phyloP scores from a whole-genome alignment of 2,113 vertebrate species.

The Tonatia bakeri region DNA sequence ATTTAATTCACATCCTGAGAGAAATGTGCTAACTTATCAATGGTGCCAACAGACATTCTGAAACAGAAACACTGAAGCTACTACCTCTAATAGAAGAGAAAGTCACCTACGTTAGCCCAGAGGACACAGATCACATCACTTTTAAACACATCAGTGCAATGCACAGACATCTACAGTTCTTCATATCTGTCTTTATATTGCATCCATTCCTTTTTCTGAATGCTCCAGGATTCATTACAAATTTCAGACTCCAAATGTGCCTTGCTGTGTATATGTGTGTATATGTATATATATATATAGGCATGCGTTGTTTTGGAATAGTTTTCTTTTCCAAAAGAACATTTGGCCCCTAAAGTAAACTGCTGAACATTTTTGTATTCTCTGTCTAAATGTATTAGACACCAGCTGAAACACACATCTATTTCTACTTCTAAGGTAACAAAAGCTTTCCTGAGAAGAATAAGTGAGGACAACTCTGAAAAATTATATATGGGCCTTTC shows the following conservation, averaged over 20 bases:
- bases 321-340: neutral
- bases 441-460: neutral
- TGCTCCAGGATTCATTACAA: neutral
- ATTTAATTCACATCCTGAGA: neutral
- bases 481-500: neutral
- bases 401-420: neutral
- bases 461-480: neutral
- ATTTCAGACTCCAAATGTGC: neutral
- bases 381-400: neutral
- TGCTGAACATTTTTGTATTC: neutral
- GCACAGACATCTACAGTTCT: neutral
- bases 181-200: neutral
- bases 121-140: neutral
- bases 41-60: neutral
- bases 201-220: neutral
- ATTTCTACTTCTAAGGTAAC: neutral
- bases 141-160: neutral
- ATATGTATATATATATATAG: accelerated
- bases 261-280: accelerated
- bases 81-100: neutral
- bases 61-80: neutral
- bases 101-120: neutral
- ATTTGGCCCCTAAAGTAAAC: neutral
- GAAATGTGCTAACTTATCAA: neutral
- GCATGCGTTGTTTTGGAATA: neutral